A percentile compares a stretch with the other conserved stretches of the same genome.
These are phyloP conservation scores for Dromius quadrimaculatus DNA, from an alignment of 2,888 invertebrate species.

Conservation along the genomic window DNA sequence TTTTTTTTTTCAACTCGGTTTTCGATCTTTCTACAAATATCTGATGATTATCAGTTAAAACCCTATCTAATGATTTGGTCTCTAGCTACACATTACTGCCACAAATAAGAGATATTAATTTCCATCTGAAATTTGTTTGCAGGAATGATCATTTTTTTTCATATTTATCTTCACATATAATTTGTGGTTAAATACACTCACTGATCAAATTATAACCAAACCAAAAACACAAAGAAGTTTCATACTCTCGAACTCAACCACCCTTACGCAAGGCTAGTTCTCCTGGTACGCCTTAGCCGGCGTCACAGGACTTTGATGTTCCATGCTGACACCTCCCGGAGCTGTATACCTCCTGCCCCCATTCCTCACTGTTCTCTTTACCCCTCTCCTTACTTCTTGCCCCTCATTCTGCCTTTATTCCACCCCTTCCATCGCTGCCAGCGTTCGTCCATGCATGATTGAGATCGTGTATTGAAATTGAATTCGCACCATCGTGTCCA, in stretches of 20 bases:
- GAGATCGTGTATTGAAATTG: slow-evolving; percentile 68
- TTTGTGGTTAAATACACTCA: no score
- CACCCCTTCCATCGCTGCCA: slow-evolving; percentile 52
- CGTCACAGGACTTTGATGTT: slow-evolving; percentile 60
- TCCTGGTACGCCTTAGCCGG: slow-evolving; percentile 7
- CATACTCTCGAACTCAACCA: not conserved
- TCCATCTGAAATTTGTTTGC: no score
- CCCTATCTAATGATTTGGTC: no score
- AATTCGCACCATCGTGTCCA: slow-evolving; percentile 62
- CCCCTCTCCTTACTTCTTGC: slow-evolving; percentile 53
- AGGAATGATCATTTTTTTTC: no score
- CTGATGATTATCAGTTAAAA: no score
- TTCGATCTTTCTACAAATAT: no score
- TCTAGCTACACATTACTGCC: no score
- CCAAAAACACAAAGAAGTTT: not conserved
- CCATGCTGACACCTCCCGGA: slow-evolving; percentile 51
- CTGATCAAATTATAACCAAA: not conserved
- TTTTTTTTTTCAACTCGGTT: no score
- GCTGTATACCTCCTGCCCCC: slow-evolving; percentile 26
- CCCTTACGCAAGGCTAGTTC: slow-evolving; percentile 6
- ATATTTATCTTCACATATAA: no score
- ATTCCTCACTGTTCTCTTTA: slow-evolving; percentile 50
- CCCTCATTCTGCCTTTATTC: slow-evolving; percentile 13
- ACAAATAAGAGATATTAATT: no score
- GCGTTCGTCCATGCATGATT: slow-evolving; percentile 65